Percentiles rank a stretch among this genome's conserved stretches.
These are phyloP conservation scores for Knipowitschia caucasica DNA, from an alignment of 2,797 vertebrate species.

Conservation along the genomic window DNA sequence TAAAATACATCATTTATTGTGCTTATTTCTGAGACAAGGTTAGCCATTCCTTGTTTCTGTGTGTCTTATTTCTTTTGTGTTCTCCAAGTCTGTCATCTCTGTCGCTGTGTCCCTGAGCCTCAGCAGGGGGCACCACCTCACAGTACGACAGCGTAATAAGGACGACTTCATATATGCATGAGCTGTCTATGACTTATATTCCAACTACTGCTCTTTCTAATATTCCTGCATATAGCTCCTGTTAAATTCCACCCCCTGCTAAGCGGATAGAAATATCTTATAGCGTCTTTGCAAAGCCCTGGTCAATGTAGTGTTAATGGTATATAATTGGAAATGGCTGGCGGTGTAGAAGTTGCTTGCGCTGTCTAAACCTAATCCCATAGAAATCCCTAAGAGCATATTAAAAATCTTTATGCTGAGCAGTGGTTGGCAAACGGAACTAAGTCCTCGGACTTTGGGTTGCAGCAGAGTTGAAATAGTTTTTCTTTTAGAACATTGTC, in stretches of 20 bases:
- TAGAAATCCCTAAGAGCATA: constrained; percentile 58
- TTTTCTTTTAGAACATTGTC: too few relatives aligned
- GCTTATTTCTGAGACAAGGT: background rate
- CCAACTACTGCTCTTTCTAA: background rate
- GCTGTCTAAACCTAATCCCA: constrained; percentile 61
- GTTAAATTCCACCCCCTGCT: constrained; percentile 35
- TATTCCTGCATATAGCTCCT: constrained; percentile 19
- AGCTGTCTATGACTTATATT: constrained; percentile 2
- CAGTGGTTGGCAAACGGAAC: constrained; percentile 46
- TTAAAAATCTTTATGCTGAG: constrained; percentile 57
- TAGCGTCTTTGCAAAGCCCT: constrained; percentile 50
- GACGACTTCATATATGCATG: constrained; percentile 16
- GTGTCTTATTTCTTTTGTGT: background rate
- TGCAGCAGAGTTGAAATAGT: constrained; percentile 23
- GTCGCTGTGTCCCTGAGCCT: constrained; percentile 23
- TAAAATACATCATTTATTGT: too few relatives aligned
- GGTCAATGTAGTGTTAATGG: constrained; percentile 64
- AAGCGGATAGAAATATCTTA: constrained; percentile 54
- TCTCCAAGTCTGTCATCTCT: constrained; percentile 25
- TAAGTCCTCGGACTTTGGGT: constrained; percentile 35
- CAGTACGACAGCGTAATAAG: constrained; percentile 24
- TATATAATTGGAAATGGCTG: constrained; percentile 65
- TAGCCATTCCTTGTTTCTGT: background rate
- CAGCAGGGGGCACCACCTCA: constrained; percentile 12
- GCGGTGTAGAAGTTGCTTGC: constrained; percentile 57